phyloP scores from a whole-genome alignment of 2,797 vertebrate genomes.

The Thaleichthys pacificus region DNA sequence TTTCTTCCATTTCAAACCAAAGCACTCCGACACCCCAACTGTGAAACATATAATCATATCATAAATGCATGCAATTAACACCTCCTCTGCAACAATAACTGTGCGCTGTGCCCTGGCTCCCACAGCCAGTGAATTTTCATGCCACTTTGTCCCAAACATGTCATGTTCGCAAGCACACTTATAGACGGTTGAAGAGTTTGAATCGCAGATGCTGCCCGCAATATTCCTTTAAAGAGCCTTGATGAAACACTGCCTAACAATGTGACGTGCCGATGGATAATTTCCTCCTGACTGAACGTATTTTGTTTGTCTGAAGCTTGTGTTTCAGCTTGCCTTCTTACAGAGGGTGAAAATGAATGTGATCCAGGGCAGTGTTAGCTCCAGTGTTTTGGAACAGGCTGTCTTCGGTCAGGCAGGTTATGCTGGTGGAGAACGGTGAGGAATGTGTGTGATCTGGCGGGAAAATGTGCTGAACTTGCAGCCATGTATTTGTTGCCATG shows the following conservation, averaged over 20 bases:
- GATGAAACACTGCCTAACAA: neutral
- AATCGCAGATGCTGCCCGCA: neutral
- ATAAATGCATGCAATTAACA: constrained; percentile 4
- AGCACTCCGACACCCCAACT: too few relatives aligned
- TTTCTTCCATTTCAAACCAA: too few relatives aligned
- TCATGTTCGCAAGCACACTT: neutral
- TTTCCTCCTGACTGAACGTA: neutral
- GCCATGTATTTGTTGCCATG: too few relatives aligned
- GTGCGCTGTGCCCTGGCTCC: neutral
- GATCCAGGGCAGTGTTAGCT: neutral
- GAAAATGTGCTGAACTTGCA: neutral
- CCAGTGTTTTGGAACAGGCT: neutral
- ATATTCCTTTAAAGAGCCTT: neutral
- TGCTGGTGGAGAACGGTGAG: neutral
- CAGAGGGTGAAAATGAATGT: neutral
- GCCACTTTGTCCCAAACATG: neutral
- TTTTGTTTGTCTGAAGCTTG: neutral
- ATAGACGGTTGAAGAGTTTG: neutral
- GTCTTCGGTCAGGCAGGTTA: neutral
- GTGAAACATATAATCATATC: too few relatives aligned
- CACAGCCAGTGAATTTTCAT: too few relatives aligned
- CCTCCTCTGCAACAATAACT: neutral
- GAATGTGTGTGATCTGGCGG: neutral
- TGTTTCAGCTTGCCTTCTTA: neutral
- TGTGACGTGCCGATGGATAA: neutral